Conservation (phyloP, 2,888 invertebrate species). For the Emmelina monodactyla region DNA sequence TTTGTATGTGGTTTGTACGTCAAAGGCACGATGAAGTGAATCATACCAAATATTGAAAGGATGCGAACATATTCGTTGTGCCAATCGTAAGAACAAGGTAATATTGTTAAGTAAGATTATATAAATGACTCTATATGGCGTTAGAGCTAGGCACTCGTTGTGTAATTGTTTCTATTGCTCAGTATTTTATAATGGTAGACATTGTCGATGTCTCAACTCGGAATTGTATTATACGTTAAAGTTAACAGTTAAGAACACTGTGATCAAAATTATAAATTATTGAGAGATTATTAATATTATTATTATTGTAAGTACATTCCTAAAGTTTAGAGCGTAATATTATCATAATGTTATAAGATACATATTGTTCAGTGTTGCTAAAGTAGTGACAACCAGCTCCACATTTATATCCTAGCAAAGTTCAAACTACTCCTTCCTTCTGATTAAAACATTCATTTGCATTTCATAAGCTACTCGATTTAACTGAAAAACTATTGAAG, state of each 20-base stretch:
- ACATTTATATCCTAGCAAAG: conserved; percentile 21
- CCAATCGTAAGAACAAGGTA: conserved; percentile 59
- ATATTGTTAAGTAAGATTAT: conserved; percentile 45
- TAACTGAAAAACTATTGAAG: conserved; percentile 41
- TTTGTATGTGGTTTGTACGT: conserved; percentile 14
- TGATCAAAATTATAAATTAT: conserved; percentile 67
- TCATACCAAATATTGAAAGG: conserved; percentile 57
- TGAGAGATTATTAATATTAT: conserved; percentile 60
- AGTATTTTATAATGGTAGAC: conserved; percentile 58
- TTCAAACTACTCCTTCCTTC: conserved; percentile 40
- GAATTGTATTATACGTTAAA: conserved; percentile 62
- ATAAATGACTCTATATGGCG: conserved; percentile 51
- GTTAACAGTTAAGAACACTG: conserved; percentile 64
- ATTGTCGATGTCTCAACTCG: conserved; percentile 42
- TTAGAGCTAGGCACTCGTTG: conserved; percentile 49
- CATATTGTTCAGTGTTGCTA: conserved; percentile 31
- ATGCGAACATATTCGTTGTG: conserved; percentile 46
- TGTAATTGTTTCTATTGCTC: conserved; percentile 62
- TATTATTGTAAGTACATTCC: conserved; percentile 59
- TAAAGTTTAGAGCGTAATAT: conserved; percentile 50
- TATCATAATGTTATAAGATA: conserved; percentile 47
- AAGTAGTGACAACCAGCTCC: not conserved
- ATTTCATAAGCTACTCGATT: conserved; percentile 42
- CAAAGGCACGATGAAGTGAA: conserved; percentile 17
- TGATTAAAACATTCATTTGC: conserved; percentile 36